These are phyloP conservation scores for Drosophila yakuba DNA, from an alignment of 1,140 invertebrate genomes.

Conservation along the genomic window DNA sequence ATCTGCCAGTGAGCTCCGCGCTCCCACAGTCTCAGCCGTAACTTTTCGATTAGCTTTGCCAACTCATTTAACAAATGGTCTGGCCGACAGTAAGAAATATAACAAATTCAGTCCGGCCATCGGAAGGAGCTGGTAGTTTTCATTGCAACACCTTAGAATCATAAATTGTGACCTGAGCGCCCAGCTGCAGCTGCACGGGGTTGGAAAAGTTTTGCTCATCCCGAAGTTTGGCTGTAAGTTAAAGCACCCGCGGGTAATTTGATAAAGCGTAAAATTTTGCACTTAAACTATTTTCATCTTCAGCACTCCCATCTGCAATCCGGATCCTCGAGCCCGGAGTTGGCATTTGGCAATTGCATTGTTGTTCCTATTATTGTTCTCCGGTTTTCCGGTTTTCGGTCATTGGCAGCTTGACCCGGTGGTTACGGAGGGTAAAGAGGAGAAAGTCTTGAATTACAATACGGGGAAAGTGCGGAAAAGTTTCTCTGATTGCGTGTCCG, in stretches of 20 bases:
- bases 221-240: constrained; percentile 72
- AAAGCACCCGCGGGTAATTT: constrained; percentile 82
- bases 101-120: constrained; percentile 66
- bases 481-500: constrained; percentile 61
- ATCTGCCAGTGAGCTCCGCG: not conserved
- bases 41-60: constrained; percentile 80
- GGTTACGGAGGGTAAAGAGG: not conserved
- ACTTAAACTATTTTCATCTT: constrained; percentile 78
- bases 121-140: constrained; percentile 51
- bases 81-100: constrained; percentile 76
- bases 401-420: constrained; percentile 51
- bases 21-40: constrained; percentile 40
- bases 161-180: constrained; percentile 65
- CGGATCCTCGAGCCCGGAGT: constrained; percentile 4
- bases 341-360: constrained; percentile 66
- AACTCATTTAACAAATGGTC: constrained; percentile 83
- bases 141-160: constrained; percentile 80
- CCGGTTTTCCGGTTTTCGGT: constrained; percentile 41
- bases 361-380: constrained; percentile 50
- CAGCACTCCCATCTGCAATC: not conserved
- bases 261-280: constrained; percentile 84
- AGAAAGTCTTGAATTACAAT: constrained; percentile 54
- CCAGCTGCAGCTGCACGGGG: constrained; percentile 4
- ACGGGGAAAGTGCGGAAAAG: constrained; percentile 46
- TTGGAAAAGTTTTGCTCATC: constrained; percentile 54